phyloP scores from a whole-genome alignment of 2,113 vertebrate genomes.

The Lepus europaeus region DNA sequence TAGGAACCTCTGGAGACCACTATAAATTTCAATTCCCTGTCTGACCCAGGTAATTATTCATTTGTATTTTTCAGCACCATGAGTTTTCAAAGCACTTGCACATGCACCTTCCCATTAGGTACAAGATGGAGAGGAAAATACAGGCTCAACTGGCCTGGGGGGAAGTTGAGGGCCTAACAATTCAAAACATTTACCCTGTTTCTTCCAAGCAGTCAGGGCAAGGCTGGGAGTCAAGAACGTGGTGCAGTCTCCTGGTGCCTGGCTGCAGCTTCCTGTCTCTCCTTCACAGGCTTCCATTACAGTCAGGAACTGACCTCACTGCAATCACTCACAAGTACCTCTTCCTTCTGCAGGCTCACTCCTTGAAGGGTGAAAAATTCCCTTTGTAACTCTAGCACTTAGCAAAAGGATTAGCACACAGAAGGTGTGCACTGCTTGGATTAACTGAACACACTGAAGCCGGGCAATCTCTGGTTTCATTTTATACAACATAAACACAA shows the following conservation, averaged over 20 bases:
- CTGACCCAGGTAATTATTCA: not conserved
- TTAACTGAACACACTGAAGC: not conserved
- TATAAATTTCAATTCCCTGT: slow-evolving; percentile 15
- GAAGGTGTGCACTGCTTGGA: not conserved
- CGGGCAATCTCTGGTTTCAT: not conserved
- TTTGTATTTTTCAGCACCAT: not conserved
- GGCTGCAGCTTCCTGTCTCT: not conserved
- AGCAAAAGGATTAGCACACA: not conserved
- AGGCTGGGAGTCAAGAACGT: not conserved
- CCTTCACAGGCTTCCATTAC: not conserved
- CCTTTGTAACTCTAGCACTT: not conserved
- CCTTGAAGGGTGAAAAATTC: not conserved
- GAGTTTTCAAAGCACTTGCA: not conserved
- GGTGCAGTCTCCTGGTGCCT: not conserved
- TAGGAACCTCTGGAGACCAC: not conserved
- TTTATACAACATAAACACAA: not conserved
- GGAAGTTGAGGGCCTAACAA: not conserved
- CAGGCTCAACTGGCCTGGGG: not conserved
- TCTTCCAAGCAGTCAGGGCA: not conserved
- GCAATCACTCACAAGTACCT: not conserved
- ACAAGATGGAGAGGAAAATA: not conserved
- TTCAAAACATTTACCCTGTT: not conserved
- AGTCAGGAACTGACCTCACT: not conserved
- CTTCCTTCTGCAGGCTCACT: not conserved
- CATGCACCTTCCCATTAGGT: not conserved